These are phyloP conservation scores for Clivina fossor DNA, from an alignment of 2,888 invertebrate species.

Conservation along the genomic window DNA sequence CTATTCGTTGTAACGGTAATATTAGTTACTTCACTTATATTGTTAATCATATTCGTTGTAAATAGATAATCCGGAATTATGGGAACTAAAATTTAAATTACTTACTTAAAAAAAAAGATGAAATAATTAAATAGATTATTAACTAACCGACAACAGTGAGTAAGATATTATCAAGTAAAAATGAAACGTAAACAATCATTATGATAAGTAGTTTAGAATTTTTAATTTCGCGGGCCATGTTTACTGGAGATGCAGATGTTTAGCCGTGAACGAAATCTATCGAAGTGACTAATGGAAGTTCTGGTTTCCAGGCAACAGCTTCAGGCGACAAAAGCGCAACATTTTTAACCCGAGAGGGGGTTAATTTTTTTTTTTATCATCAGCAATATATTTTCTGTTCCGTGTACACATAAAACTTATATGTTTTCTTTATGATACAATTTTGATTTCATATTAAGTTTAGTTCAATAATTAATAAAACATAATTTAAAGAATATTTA, in stretches of 20 bases:
- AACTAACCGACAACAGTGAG: conserved; percentile 85
- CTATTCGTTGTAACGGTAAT: conserved; percentile 44
- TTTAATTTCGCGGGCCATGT: conserved; percentile 9
- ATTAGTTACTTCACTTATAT: conserved; percentile 27
- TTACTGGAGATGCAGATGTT: conserved; percentile 4
- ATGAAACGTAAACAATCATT: conserved; percentile 69
- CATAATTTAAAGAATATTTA: too few relatives aligned
- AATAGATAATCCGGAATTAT: conserved; percentile 77
- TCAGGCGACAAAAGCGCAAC: conserved; percentile 5
- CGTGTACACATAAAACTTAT: too few relatives aligned
- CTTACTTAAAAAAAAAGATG: neutral
- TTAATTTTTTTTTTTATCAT: too few relatives aligned
- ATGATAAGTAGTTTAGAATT: conserved; percentile 53
- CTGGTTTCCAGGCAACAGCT: conserved; percentile 15
- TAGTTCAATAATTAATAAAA: neutral
- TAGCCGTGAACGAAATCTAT: conserved; percentile 4
- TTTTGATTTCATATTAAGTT: too few relatives aligned
- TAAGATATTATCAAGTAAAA: conserved; percentile 83
- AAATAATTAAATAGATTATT: conserved; percentile 1
- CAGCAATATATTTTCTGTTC: too few relatives aligned
- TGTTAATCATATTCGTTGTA: conserved; percentile 51
- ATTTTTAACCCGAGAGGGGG: too few relatives aligned
- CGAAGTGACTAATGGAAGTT: conserved; percentile 20
- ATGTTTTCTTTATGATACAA: too few relatives aligned
- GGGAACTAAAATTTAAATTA: conserved; percentile 62